These are phyloP conservation scores for Zaprionus obscuricornis DNA, from an alignment of 2,888 invertebrate species.

Conservation along the genomic window DNA sequence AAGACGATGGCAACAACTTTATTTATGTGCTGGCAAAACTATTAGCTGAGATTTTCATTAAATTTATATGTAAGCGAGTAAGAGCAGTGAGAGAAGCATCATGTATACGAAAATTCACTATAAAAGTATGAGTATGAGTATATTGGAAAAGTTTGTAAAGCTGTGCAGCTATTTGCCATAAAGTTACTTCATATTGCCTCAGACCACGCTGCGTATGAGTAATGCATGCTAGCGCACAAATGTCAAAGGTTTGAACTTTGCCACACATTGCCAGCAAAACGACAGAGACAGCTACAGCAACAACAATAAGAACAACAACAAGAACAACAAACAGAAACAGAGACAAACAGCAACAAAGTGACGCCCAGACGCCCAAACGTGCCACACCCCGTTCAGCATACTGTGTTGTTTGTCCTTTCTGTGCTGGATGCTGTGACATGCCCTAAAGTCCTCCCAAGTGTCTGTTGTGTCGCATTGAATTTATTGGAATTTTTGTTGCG, in stretches of 20 bases:
- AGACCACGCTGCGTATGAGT: conserved; percentile 71
- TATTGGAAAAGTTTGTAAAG: conserved; percentile 67
- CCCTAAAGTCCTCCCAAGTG: conserved; percentile 77
- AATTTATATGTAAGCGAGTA: conserved; percentile 59
- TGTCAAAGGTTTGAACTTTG: conserved; percentile 77
- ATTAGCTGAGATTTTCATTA: conserved; percentile 76
- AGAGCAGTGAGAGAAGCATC: not conserved
- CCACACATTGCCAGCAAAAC: conserved; percentile 56
- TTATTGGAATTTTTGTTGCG: conserved; percentile 76
- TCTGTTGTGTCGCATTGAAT: conserved; percentile 77
- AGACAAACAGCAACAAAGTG: not conserved
- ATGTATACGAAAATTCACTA: conserved; percentile 8
- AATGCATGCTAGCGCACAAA: conserved; percentile 69
- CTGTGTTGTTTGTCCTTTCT: conserved; percentile 13
- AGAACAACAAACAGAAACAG: conserved; percentile 17
- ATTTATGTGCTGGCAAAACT: conserved; percentile 70
- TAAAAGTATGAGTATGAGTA: no score
- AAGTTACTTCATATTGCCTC: conserved; percentile 51
- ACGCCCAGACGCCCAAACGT: conserved; percentile 28
- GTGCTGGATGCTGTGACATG: conserved; percentile 66
- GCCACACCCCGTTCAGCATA: conserved; percentile 11
- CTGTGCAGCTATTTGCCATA: conserved; percentile 46
- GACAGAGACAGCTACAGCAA: conserved; percentile 53
- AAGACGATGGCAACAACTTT: conserved; percentile 32
- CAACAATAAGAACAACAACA: not conserved